Evolutionary conservation across 2,797 vertebrate genomes (phyloP).

Genomic region (Sebastiscus tertius): DNA sequence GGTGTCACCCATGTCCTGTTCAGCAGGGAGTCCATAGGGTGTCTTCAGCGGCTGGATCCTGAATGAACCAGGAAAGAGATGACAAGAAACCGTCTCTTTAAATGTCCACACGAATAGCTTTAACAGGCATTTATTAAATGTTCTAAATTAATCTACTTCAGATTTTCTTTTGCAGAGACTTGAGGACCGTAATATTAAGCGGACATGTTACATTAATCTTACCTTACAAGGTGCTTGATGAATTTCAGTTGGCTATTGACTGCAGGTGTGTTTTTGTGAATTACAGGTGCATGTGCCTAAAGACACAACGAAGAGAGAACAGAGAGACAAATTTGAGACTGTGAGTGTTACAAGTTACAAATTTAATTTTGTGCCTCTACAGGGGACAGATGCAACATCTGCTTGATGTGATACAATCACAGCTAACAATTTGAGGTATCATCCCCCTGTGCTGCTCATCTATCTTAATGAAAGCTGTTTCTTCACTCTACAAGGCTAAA

Average conservation of each 20-base stretch:
- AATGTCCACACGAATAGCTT: not conserved
- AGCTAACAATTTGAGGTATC: not conserved
- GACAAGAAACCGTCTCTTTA: not conserved
- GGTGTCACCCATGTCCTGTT: slow-evolving; percentile 88
- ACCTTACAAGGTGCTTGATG: slow-evolving; percentile 95
- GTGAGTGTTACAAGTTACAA: not conserved
- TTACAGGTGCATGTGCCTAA: slow-evolving; percentile 86
- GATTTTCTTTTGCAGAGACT: not conserved
- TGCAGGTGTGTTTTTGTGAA: slow-evolving; percentile 95
- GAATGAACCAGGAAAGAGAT: not conserved
- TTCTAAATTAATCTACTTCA: not conserved
- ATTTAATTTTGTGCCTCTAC: fast-evolving
- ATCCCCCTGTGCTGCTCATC: not conserved
- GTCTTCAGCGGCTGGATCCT: slow-evolving; percentile 93
- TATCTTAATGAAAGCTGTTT: not conserved
- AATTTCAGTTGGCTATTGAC: slow-evolving; percentile 91
- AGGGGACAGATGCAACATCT: not conserved
- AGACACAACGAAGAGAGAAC: not conserved
- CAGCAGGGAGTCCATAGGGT: slow-evolving; percentile 90
- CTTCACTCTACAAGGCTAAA: not conserved
- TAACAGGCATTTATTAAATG: not conserved
- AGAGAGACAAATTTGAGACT: not conserved
- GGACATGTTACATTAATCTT: slow-evolving; percentile 53
- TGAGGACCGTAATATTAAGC: not conserved
- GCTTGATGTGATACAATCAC: not conserved